Base-by-base conservation (phyloP, 2,113 vertebrate species). In the Rhadina sibilatrix region DNA sequence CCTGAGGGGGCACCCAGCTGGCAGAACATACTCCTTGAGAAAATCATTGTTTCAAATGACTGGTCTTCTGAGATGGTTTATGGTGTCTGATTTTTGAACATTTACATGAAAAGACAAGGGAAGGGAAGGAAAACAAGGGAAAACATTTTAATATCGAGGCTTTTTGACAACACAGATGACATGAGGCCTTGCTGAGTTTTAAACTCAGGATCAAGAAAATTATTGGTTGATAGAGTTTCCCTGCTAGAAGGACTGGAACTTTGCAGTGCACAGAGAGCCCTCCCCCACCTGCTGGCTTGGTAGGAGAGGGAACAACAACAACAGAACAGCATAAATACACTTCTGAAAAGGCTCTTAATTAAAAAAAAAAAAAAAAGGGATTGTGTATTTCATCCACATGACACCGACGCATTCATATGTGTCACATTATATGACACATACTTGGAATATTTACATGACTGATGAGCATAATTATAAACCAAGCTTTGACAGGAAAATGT, bases 391-490 rank as follows among this genome's bases (percentile, higher is more conserved):
- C 50, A 79, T 84, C 40, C 83, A 54, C 31, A 42, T 82, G 77
- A 84, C 63, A 89, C 31, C 14, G 6, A 89, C 10, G 4, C 83
- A 92, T 90, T 81, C 49, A 25, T 65, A 44, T 54, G 38, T 64
- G 60, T 88, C 76, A 31, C 71, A 68, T 87, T 84, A 35, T 53
- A 71, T 81, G 83, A 92, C 90, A 75, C 49, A 82, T 66, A 64
- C 54, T 92, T 95, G 84, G 92, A 95, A 81, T 94, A 70, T 59
- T 79, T 93, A 70, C 70, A 81, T 49, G 90, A 81, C 35, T 78
- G 79, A 89, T 76, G 72, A 94, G 24, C 68, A 53, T 44, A 69
- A 65, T 38, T 59, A 93, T 49, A n/a, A 78, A 52, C 56, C 72
- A 76, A 23, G 53, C 37, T 81, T 54, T 88, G 80, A 87, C 37